These are phyloP conservation scores for Thalassoma bifasciatum DNA, from an alignment of 2,113 vertebrate species.

Conservation along the genomic window DNA sequence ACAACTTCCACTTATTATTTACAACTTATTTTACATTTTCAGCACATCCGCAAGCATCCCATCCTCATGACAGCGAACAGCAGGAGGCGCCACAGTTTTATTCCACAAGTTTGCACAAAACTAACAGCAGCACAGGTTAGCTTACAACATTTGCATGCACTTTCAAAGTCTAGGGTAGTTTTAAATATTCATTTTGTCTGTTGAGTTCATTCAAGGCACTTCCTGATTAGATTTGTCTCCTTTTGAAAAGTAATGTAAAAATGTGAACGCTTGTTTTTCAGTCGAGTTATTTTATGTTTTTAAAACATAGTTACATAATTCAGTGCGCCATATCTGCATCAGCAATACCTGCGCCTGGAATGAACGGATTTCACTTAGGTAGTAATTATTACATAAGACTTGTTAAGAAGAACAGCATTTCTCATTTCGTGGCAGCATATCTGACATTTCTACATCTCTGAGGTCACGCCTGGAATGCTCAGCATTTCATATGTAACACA, in stretches of 20 bases:
- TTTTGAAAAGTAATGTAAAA: neutral
- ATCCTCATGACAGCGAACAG: slow-evolving; percentile 9
- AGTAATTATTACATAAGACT: neutral
- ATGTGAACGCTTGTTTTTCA: neutral
- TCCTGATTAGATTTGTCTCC: neutral
- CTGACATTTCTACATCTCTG: neutral
- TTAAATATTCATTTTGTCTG: neutral
- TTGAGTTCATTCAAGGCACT: slow-evolving; percentile 35
- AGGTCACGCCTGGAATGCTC: neutral
- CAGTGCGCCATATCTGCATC: neutral
- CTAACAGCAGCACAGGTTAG: neutral
- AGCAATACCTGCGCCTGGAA: neutral
- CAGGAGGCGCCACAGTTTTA: slow-evolving; percentile 52
- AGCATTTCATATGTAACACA: slow-evolving; percentile 7
- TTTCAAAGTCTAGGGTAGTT: neutral
- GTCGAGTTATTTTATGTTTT: neutral
- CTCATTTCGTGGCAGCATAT: neutral
- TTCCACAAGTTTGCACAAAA: neutral
- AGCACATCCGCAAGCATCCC: slow-evolving; percentile 29
- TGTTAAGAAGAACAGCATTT: neutral
- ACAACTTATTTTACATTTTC: slow-evolving; percentile 59
- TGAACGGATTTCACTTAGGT: neutral
- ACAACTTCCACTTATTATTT: slow-evolving; percentile 42
- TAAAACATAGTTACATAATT: neutral
- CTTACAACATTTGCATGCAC: slow-evolving; percentile 10